Percentiles rank a stretch among this genome's conserved stretches.
These are phyloP conservation scores for Alouatta palliata DNA, from an alignment of 2,113 vertebrate species.

Conservation along the genomic window DNA sequence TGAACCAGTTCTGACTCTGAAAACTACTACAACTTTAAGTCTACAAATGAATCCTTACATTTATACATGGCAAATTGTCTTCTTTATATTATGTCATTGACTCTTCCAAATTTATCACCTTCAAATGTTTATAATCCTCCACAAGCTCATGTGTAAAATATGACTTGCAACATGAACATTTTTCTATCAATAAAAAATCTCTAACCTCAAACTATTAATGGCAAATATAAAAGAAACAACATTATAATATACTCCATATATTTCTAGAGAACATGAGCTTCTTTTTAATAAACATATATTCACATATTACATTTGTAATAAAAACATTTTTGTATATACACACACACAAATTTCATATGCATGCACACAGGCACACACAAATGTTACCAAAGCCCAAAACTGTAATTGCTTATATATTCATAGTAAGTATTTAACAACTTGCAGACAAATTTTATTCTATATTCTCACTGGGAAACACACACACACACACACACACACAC, in stretches of 20 bases:
- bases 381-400: background rate
- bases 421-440: background rate
- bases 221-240: background rate
- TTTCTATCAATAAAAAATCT: background rate
- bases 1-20: background rate
- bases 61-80: background rate
- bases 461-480: background rate
- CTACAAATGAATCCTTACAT: constrained; percentile 1
- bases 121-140: constrained; percentile 7
- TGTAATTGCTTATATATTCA: background rate
- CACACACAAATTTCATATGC: background rate
- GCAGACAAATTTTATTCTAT: background rate
- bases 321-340: background rate
- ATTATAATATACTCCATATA: background rate
- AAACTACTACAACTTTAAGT: background rate
- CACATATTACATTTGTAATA: background rate
- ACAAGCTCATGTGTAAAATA: background rate
- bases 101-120: constrained; percentile 27
- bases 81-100: background rate
- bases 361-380: background rate
- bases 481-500: background rate
- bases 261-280: background rate
- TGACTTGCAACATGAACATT: background rate
- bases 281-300: background rate
- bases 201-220: background rate